These are phyloP conservation scores for Eulemur macaco DNA, from an alignment of 2,113 vertebrate species.

Conservation along the genomic window DNA sequence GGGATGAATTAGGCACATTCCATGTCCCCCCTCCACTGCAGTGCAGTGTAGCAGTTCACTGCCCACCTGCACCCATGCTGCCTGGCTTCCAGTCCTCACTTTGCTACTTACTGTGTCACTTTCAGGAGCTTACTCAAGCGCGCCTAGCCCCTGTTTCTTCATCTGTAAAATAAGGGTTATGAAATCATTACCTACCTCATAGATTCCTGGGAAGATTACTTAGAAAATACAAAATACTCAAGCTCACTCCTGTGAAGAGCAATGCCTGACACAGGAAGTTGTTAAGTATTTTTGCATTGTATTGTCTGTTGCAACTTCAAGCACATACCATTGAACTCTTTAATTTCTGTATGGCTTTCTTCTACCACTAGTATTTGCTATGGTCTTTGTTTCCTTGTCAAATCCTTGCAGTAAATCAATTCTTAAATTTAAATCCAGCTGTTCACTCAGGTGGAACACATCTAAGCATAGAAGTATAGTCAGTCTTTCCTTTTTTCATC, in stretches of 20 bases:
- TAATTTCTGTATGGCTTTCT: background rate
- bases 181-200: background rate
- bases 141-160: background rate
- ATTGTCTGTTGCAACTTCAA: background rate
- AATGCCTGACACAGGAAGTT: background rate
- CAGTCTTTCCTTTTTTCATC: background rate
- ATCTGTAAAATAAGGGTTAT: background rate
- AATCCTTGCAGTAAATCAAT: background rate
- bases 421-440: constrained; percentile 5
- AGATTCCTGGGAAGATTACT: background rate
- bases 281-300: background rate
- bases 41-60: background rate
- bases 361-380: background rate
- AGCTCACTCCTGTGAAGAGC: background rate
- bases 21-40: rapidly evolving
- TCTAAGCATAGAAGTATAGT: background rate
- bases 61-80: background rate
- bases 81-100: background rate
- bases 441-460: background rate
- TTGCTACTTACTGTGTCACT: background rate
- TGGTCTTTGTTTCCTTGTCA: background rate
- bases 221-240: background rate
- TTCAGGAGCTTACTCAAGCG: background rate
- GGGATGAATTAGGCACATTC: too few relatives aligned
- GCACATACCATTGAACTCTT: background rate